Percentiles rank a stretch among this genome's conserved stretches.
These are phyloP conservation scores for Tipula confusa DNA, from an alignment of 2,888 invertebrate species.

Conservation along the genomic window DNA sequence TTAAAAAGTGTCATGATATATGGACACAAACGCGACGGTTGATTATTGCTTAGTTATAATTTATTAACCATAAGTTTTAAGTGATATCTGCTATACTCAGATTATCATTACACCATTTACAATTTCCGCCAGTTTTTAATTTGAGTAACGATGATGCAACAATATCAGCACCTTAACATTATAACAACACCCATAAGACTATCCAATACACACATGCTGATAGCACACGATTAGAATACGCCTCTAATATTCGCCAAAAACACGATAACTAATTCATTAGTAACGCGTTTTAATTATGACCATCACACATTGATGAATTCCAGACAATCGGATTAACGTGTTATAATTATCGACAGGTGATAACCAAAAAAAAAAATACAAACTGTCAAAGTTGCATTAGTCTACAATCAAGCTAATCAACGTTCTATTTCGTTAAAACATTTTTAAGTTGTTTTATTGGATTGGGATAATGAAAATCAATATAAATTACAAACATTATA, in stretches of 20 bases:
- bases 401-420: not conserved
- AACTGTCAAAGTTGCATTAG: not conserved
- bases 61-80: too few species aligned
- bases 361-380: too few species aligned
- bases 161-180: not conserved
- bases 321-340: not conserved
- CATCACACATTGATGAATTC: not conserved
- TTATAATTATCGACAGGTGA: not conserved
- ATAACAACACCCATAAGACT: not conserved
- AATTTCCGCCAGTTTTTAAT: too few species aligned
- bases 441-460: not conserved
- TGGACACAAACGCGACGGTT: too few species aligned
- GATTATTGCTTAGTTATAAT: too few species aligned
- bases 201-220: not conserved
- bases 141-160: not conserved
- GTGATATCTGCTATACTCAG: too few species aligned
- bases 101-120: too few species aligned
- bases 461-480: not conserved
- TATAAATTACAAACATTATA: not conserved
- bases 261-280: not conserved
- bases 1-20: too few species aligned
- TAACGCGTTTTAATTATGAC: not conserved
- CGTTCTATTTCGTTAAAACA: not conserved
- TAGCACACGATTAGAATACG: not conserved
- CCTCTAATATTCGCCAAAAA: not conserved